Percentiles rank a stretch among this genome's conserved stretches.
These are phyloP conservation scores for Chaetodon trifascialis DNA, from an alignment of 2,113 vertebrate species.

Conservation along the genomic window DNA sequence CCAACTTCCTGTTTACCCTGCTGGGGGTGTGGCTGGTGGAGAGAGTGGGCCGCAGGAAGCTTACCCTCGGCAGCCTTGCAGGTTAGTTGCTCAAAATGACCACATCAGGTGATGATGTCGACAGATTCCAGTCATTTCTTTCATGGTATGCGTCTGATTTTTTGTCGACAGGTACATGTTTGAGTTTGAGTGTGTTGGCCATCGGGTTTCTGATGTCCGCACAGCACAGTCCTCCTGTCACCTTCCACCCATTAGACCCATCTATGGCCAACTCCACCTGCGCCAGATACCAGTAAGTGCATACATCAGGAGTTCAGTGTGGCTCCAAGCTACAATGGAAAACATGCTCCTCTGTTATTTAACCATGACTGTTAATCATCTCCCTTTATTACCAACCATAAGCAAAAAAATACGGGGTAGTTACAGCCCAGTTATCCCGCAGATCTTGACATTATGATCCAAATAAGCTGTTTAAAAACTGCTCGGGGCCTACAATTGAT, in stretches of 20 bases:
- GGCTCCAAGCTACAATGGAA: neutral
- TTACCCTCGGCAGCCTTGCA: constrained; percentile 91
- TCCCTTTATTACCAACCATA: neutral
- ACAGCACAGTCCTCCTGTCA: constrained; percentile 92
- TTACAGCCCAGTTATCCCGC: neutral
- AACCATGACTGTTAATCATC: neutral
- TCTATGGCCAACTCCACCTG: constrained; percentile 90
- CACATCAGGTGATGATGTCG: no score
- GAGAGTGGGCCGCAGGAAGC: constrained; percentile 92
- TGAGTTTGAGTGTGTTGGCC: constrained; percentile 92
- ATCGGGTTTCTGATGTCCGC: constrained; percentile 94
- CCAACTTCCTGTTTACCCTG: constrained; percentile 96
- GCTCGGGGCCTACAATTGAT: neutral
- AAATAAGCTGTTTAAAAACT: neutral
- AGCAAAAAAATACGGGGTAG: neutral
- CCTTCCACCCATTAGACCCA: constrained; percentile 88
- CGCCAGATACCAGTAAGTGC: constrained; percentile 91
- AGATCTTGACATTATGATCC: neutral
- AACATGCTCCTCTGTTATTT: neutral
- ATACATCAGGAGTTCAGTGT: neutral
- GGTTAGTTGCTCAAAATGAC: constrained; percentile 78
- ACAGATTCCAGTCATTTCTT: neutral
- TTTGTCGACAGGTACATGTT: constrained; percentile 87
- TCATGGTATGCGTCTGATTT: neutral
- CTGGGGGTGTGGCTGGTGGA: constrained; percentile 98